phyloP scores from a whole-genome alignment of 2,113 vertebrate species.

The Halichoerus grypus region DNA sequence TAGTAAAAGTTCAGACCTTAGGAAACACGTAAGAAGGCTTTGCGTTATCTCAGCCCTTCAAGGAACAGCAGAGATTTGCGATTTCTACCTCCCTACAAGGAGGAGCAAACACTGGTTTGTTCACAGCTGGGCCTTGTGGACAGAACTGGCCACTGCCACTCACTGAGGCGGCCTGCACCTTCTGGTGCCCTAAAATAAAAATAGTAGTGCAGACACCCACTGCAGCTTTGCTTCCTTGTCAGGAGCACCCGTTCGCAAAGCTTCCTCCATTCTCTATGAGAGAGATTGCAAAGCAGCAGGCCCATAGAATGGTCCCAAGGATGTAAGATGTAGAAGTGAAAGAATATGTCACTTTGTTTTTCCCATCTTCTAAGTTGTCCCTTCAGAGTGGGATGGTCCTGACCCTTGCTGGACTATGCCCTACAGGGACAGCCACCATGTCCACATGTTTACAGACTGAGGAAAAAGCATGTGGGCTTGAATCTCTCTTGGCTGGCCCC shows the following conservation, averaged over 20 bases:
- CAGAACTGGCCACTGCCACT: neutral
- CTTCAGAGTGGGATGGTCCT: neutral
- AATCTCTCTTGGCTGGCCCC: neutral
- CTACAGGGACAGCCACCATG: neutral
- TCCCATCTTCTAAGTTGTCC: neutral
- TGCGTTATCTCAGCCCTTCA: neutral
- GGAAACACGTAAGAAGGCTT: neutral
- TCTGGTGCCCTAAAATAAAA: neutral
- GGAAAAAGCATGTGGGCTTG: neutral
- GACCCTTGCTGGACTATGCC: neutral
- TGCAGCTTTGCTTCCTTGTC: neutral
- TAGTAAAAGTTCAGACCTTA: neutral
- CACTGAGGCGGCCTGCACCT: neutral
- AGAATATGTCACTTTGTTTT: too few relatives aligned
- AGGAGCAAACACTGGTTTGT: neutral
- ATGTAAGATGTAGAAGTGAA: neutral
- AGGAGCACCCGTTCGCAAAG: neutral
- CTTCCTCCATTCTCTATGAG: neutral
- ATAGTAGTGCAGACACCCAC: neutral
- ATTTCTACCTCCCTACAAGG: neutral
- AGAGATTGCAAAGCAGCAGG: neutral
- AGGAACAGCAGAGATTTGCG: too few relatives aligned
- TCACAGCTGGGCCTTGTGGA: neutral
- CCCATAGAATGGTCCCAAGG: neutral
- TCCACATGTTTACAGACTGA: neutral